phyloP scores from a whole-genome alignment of 2,888 invertebrate species.

The Andrena chrysosceles region DNA sequence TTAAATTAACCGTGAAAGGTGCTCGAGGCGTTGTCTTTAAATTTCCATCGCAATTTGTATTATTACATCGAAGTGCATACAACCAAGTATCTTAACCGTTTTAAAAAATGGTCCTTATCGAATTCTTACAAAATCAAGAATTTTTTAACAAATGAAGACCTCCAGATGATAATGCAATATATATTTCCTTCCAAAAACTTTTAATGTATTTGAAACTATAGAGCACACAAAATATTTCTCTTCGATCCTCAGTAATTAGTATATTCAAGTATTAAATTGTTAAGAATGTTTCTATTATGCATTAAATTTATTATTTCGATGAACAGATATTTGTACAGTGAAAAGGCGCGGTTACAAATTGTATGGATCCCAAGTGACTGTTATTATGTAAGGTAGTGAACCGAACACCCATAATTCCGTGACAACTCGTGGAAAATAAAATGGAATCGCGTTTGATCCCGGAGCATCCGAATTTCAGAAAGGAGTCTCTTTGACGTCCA shows the following conservation, averaged over 20 bases:
- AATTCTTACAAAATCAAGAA: too few relatives aligned
- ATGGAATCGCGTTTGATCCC: slow-evolving; percentile 4
- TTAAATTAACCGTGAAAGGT: slow-evolving; percentile 4
- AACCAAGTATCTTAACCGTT: neutral
- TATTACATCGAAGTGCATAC: neutral
- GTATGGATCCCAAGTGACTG: neutral
- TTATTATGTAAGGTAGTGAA: neutral
- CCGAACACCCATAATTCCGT: slow-evolving; percentile 13
- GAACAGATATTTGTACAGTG: neutral
- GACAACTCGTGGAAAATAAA: neutral
- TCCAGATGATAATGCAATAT: too few relatives aligned
- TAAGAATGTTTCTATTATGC: too few relatives aligned
- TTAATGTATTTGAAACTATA: too few relatives aligned
- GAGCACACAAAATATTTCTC: too few relatives aligned
- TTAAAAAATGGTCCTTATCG: too few relatives aligned
- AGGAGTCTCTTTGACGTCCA: neutral
- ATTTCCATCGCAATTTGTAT: neutral
- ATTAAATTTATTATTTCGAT: neutral
- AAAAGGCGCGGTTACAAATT: neutral
- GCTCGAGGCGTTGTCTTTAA: neutral
- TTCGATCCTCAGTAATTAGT: too few relatives aligned
- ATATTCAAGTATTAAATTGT: too few relatives aligned
- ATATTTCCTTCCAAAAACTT: too few relatives aligned
- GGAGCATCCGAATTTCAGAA: slow-evolving; percentile 50
- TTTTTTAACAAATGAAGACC: too few relatives aligned